phyloP scores from a whole-genome alignment of 1,140 invertebrate species.

The Eueides isabella region DNA sequence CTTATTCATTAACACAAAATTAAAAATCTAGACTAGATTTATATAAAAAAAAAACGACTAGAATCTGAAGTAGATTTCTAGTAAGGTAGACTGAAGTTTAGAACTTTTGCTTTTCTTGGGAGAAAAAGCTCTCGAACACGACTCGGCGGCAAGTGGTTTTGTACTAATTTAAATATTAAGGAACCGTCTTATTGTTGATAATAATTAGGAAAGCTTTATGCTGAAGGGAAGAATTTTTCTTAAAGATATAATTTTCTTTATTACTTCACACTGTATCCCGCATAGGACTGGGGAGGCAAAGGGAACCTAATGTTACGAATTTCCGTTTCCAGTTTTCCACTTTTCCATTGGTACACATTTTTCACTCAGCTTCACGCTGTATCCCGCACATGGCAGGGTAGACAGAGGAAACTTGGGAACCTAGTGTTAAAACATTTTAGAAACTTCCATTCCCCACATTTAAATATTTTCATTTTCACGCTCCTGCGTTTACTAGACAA shows the following conservation, averaged over 20 bases:
- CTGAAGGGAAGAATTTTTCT: slow-evolving; percentile 28
- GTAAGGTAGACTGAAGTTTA: neutral
- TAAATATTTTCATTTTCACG: too few species aligned
- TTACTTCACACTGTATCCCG: neutral
- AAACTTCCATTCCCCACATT: too few species aligned
- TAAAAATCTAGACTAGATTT: neutral
- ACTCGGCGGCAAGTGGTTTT: slow-evolving; percentile 17
- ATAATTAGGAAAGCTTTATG: slow-evolving; percentile 48
- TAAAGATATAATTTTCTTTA: too few species aligned
- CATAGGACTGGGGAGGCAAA: neutral
- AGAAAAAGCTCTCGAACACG: slow-evolving; percentile 21
- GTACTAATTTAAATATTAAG: slow-evolving; percentile 54
- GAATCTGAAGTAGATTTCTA: neutral
- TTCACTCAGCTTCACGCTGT: too few species aligned
- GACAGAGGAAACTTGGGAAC: too few species aligned
- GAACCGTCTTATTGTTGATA: slow-evolving; percentile 42
- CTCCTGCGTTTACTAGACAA: too few species aligned
- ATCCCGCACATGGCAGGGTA: too few species aligned
- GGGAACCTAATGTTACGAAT: too few species aligned
- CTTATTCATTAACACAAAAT: slow-evolving; percentile 23
- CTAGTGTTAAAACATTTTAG: too few species aligned
- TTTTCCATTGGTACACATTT: too few species aligned
- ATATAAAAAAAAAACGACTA: neutral
- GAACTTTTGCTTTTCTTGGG: neutral
- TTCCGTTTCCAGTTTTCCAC: neutral